These are phyloP conservation scores for Valencia hispanica DNA, from an alignment of 2,797 vertebrate genomes.

Conservation along the genomic window DNA sequence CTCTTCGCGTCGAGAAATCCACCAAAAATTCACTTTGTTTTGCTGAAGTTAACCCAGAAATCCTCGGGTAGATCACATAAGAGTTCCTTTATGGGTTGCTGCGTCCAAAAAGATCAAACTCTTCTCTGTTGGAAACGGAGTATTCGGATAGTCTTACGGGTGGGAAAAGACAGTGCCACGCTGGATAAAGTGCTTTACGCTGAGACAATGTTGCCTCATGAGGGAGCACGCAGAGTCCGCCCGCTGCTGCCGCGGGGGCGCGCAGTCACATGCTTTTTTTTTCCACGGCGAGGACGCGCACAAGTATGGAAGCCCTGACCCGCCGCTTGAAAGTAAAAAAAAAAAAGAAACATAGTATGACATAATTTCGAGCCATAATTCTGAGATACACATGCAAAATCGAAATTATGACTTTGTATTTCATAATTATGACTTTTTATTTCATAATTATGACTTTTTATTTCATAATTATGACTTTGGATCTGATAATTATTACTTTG, in stretches of 20 bases:
- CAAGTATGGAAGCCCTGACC: too few relatives aligned
- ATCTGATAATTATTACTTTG: too few relatives aligned
- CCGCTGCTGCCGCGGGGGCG: constrained; percentile 48
- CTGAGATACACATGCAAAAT: too few relatives aligned
- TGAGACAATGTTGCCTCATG: constrained; percentile 49
- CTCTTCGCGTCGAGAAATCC: constrained; percentile 60
- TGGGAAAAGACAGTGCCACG: constrained; percentile 63
- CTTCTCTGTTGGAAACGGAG: constrained; percentile 20
- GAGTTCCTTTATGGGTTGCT: constrained; percentile 5
- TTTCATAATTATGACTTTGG: too few relatives aligned
- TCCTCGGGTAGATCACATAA: constrained; percentile 44
- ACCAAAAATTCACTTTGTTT: constrained; percentile 40
- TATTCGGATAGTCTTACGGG: not conserved
- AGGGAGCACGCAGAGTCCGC: constrained; percentile 28
- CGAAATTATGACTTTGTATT: too few relatives aligned
- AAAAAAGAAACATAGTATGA: too few relatives aligned
- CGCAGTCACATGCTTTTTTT: constrained; percentile 71
- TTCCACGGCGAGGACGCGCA: constrained; percentile 44
- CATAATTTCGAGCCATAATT: too few relatives aligned
- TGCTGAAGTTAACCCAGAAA: constrained; percentile 13
- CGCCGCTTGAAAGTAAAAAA: too few relatives aligned
- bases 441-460: too few relatives aligned
- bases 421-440: too few relatives aligned
- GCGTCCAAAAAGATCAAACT: constrained; percentile 20
- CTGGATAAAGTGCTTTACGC: constrained; percentile 49